These are phyloP conservation scores for Leistus spinibarbis DNA, from an alignment of 2,888 invertebrate genomes.

Conservation along the genomic window DNA sequence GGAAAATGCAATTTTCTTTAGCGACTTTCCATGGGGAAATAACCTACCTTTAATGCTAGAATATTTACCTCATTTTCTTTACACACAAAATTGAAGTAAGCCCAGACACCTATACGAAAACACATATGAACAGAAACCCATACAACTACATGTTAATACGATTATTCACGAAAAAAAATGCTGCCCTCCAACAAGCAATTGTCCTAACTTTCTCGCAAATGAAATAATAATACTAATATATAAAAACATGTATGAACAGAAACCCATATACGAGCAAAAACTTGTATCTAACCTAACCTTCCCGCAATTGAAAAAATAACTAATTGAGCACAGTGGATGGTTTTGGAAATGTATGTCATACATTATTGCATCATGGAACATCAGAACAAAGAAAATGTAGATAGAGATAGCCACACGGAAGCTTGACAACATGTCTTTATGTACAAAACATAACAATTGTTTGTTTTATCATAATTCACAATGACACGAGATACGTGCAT, in stretches of 20 bases:
- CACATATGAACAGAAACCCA: neutral
- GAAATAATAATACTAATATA: neutral
- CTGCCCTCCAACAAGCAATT: neutral
- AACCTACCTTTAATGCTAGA: conserved; percentile 37
- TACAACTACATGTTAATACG: neutral
- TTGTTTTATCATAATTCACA: neutral
- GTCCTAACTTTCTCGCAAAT: neutral
- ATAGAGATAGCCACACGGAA: neutral
- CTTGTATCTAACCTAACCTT: neutral
- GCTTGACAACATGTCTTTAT: neutral
- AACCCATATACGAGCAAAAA: too few relatives aligned
- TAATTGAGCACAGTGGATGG: neutral
- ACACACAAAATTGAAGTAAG: conserved; percentile 28
- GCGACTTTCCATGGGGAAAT: conserved; percentile 49
- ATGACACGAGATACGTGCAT: neutral
- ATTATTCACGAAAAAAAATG: neutral
- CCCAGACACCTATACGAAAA: neutral
- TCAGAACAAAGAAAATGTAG: neutral
- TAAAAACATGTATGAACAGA: too few relatives aligned
- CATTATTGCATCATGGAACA: neutral
- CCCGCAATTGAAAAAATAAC: neutral
- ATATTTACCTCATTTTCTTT: conserved; percentile 36
- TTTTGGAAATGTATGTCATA: neutral
- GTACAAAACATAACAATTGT: neutral
- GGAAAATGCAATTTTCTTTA: conserved; percentile 52